Evolutionary conservation across 2,888 invertebrate species (phyloP).

Genomic region (Nysson spinosus): DNA sequence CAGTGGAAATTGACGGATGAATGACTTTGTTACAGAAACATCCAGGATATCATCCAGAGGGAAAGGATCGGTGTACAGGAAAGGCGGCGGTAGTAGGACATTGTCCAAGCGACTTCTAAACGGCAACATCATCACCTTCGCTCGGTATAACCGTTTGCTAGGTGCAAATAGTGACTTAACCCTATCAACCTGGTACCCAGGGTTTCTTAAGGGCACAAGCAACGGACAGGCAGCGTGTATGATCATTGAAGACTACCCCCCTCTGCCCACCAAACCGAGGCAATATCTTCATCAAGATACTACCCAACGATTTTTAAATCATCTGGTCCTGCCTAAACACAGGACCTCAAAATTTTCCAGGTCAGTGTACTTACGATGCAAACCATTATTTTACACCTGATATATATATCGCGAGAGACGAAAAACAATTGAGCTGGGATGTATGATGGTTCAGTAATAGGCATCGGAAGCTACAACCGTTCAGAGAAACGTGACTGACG

Average conservation of each 20-base stretch:
- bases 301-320: constrained; percentile 74
- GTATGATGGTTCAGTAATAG: constrained; percentile 83
- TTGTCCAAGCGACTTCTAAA: constrained; percentile 70
- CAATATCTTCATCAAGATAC: constrained; percentile 75
- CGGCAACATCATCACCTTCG: constrained; percentile 72
- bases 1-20: too few relatives aligned
- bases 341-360: constrained; percentile 96
- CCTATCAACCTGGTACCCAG: constrained; percentile 68
- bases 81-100: constrained; percentile 75
- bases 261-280: constrained; percentile 76
- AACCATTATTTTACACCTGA: background rate
- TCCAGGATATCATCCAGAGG: constrained; percentile 91
- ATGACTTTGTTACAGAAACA: constrained; percentile 85
- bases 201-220: constrained; percentile 72
- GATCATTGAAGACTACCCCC: constrained; percentile 77
- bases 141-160: constrained; percentile 66
- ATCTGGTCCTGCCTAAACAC: constrained; percentile 76
- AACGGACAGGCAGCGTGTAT: constrained; percentile 77
- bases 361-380: constrained; percentile 38
- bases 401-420: background rate
- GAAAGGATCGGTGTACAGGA: constrained; percentile 79
- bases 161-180: constrained; percentile 65
- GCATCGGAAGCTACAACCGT: constrained; percentile 97
- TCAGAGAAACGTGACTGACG: constrained; percentile 97
- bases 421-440: background rate